A percentile compares a stretch with the other conserved stretches of the same genome.
Conservation (phyloP, 2,888 invertebrate genomes). For the Leucania comma region DNA sequence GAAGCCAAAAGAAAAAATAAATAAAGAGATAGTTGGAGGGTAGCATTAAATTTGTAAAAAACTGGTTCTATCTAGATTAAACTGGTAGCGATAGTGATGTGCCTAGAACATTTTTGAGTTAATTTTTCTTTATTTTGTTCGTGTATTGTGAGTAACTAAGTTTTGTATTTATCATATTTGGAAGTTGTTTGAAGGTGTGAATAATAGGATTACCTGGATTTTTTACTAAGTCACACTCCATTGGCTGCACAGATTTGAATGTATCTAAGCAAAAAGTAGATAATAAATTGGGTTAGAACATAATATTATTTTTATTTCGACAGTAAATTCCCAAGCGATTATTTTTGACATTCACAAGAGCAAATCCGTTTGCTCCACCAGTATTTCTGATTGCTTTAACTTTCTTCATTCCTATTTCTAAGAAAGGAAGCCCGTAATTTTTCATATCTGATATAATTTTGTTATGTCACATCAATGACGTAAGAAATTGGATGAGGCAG, state of each 20-base stretch:
- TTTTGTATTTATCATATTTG: too few relatives aligned
- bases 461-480: conserved; percentile 28
- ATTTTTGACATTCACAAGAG: not conserved
- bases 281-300: too few relatives aligned
- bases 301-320: too few relatives aligned
- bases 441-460: conserved; percentile 13
- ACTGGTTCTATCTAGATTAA: conserved; percentile 8
- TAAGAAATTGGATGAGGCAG: conserved; percentile 13
- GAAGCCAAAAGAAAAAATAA: too few relatives aligned
- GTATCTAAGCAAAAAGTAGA: too few relatives aligned
- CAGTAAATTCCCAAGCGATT: too few relatives aligned
- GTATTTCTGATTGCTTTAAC: not conserved
- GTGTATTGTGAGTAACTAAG: not conserved
- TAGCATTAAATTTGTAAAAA: conserved; percentile 2
- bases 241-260: too few relatives aligned
- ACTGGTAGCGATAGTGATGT: conserved; percentile 23
- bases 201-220: too few relatives aligned
- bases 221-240: too few relatives aligned
- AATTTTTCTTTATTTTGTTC: not conserved
- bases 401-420: not conserved
- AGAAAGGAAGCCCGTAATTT: not conserved
- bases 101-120: not conserved
- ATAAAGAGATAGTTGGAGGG: too few relatives aligned
- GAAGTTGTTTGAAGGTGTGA: too few relatives aligned
- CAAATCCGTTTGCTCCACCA: not conserved